A percentile compares a stretch with the other conserved stretches of the same genome.
These are phyloP conservation scores for Rhogogaster chlorosoma DNA, from an alignment of 2,888 invertebrate genomes.

Conservation along the genomic window DNA sequence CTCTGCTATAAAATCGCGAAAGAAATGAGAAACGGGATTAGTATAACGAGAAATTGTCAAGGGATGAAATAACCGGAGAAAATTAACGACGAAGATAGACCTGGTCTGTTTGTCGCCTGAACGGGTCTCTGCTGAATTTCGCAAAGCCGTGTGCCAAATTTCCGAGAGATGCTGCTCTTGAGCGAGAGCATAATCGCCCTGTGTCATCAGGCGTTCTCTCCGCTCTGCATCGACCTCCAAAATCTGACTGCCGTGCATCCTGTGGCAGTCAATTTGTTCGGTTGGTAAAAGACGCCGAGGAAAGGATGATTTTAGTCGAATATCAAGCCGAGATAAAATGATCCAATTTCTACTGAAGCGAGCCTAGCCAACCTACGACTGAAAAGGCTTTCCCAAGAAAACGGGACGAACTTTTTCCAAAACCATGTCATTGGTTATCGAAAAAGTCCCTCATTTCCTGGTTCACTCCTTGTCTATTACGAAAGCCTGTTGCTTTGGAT, in stretches of 20 bases:
- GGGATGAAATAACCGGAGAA: not conserved
- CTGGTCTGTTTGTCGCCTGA: slow-evolving; percentile 58
- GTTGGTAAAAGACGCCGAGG: slow-evolving; percentile 7
- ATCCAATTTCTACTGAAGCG: slow-evolving; percentile 9
- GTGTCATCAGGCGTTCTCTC: slow-evolving; percentile 74
- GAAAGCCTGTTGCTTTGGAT: not conserved
- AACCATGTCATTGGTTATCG: not conserved
- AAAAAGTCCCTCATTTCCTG: not conserved
- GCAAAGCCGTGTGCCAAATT: slow-evolving; percentile 76
- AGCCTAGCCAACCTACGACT: slow-evolving; percentile 22
- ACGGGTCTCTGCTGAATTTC: slow-evolving; percentile 67
- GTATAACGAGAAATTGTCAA: slow-evolving; percentile 12
- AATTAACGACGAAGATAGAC: slow-evolving; percentile 16
- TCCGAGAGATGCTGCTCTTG: slow-evolving; percentile 75
- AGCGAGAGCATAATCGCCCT: slow-evolving; percentile 72
- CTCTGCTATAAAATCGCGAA: slow-evolving; percentile 65
- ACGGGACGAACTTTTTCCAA: not conserved
- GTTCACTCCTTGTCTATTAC: not conserved
- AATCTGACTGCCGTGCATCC: slow-evolving; percentile 69
- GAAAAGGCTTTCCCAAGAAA: not conserved
- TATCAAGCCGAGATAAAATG: not conserved
- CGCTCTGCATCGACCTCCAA: slow-evolving; percentile 77
- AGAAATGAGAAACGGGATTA: slow-evolving; percentile 25
- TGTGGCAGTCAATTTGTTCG: slow-evolving; percentile 54
- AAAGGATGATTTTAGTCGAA: slow-evolving; percentile 1